Evolutionary conservation across 2,113 vertebrate genomes (phyloP), one percentile per base, ranked within the genome.

Genomic region (Hydropotes inermis): DNA sequence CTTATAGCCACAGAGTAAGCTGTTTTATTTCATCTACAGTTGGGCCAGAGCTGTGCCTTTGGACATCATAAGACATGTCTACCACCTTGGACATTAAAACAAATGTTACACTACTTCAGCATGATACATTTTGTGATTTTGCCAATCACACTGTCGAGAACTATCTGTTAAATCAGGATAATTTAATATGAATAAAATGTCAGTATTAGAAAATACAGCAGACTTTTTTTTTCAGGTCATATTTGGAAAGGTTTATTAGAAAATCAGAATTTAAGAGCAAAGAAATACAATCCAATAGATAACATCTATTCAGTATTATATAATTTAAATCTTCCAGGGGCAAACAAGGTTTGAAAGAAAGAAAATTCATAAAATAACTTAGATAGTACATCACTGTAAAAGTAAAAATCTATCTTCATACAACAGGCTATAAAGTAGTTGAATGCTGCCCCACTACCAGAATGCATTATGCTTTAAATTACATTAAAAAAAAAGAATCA

Each of bases 191-290:
- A 95, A 91, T 79, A 94, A 83, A 96, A 78, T 2, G 45, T 10
- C 1, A 43, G 1, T 0, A 1, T 87, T 45, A n/a, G 23, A 84
- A 92, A 39, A 39, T 39, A 39, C 39, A 39, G 39, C 39, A 39
- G 39, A 39, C 39, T 39, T 39, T 39, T 39, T 39, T 39, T 39
- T 39, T 39, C 54, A 97, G 67, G 60, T 90, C 23, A 82, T 70
- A 91, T 93, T 96, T 97, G 64, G 17, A 95, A 97, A 97, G 4
- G 7, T 79, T 97, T 96, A 92, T 93, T 94, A 91, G 70, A 95
- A 96, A 93, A 94, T 55, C 2, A 64, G 45, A 95, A 28, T 81
- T 94, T 78, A 95, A 83, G 70, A 90, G 54, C 25, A 89, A 92
- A 94, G 91, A 97, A 67, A 91, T 30, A 81, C 57, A 87, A 97